phyloP scores from a whole-genome alignment of 2,888 invertebrate species.

The Tenthredo livida region DNA sequence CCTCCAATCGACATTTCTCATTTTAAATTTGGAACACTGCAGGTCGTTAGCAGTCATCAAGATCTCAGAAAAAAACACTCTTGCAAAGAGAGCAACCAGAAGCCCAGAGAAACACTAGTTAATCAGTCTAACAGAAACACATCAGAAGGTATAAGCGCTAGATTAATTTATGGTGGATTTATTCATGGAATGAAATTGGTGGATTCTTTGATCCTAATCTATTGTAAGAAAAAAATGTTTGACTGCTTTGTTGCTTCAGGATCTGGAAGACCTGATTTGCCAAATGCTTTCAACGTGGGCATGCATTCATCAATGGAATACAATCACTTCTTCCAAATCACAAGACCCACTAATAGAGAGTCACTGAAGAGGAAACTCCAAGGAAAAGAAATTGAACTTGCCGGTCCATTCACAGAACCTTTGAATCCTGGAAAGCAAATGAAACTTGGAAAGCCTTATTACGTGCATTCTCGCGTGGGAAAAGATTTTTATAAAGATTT shows the following conservation, averaged over 20 bases:
- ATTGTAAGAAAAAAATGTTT: background rate
- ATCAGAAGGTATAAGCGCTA: background rate
- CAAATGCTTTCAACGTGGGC: background rate
- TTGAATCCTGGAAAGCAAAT: slow-evolving; percentile 37
- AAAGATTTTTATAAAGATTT: slow-evolving; percentile 33
- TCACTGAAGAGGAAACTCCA: background rate
- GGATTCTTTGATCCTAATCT: background rate
- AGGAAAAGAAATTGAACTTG: background rate
- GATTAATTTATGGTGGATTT: background rate
- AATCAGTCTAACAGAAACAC: background rate
- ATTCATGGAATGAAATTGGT: background rate
- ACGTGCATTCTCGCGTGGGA: background rate
- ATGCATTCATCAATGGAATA: background rate
- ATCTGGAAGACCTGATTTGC: background rate
- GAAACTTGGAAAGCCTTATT: slow-evolving; percentile 28
- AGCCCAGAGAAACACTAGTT: background rate
- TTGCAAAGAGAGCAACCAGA: background rate
- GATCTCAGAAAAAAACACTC: no score
- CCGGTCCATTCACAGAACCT: slow-evolving; percentile 30
- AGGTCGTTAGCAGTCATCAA: no score
- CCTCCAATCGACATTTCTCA: background rate
- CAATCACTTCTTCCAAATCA: background rate
- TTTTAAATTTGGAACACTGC: no score
- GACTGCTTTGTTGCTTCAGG: background rate
- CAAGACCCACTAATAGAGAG: background rate